Evolutionary conservation across 2,113 vertebrate species (phyloP), one percentile per base, ranked within the genome.

Genomic region (Megaceryle torquata): DNA sequence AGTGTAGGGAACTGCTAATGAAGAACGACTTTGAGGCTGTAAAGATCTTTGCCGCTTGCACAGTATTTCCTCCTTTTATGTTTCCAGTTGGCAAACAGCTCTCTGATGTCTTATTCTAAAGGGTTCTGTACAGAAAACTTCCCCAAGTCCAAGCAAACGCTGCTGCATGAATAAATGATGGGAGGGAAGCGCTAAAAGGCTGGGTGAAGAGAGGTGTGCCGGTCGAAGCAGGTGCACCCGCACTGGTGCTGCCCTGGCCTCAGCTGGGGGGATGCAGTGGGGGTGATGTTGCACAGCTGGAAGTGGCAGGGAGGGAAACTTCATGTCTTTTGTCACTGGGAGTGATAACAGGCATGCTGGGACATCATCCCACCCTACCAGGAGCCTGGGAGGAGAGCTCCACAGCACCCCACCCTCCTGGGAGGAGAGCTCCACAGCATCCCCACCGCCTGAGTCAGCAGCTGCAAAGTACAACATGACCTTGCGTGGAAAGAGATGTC

Each of bases 401-500:
- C 0, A 1, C 60, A 24, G 85, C 65, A 10, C 9, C 82, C 53
- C 19, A 28, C 61, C 37, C 37, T 39, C 14, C 35, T 14, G 4
- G 43, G 21, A 28, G 33, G 25, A 15, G 29, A 16, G 51, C 70
- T 54, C 44, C 0, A 2, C 68, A 21, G 85, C 67, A 9, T 13
- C 86, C 57, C 15, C 2, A 28, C 51, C 4, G 10, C 87, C 89
- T 77, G 91, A 88, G 91, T 80, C 88, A 91, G 85, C 80, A 72
- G 77, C 88, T 0, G 26, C 39, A 2, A 20, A 88, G 79, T 5
- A 69, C 72, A 65, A 8, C 86, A n/a, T 96, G 95, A 96, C 95
- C 89, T 92, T 81, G 59, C 39, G 11, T 80, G 84, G 95, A 94
- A 81, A 63, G 65, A 82, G 81, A 82, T 91, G 88, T 96, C 97